A percentile compares a stretch with the other conserved stretches of the same genome.
These are phyloP conservation scores for Plebejus anna DNA, from an alignment of 2,888 invertebrate species.

Conservation along the genomic window DNA sequence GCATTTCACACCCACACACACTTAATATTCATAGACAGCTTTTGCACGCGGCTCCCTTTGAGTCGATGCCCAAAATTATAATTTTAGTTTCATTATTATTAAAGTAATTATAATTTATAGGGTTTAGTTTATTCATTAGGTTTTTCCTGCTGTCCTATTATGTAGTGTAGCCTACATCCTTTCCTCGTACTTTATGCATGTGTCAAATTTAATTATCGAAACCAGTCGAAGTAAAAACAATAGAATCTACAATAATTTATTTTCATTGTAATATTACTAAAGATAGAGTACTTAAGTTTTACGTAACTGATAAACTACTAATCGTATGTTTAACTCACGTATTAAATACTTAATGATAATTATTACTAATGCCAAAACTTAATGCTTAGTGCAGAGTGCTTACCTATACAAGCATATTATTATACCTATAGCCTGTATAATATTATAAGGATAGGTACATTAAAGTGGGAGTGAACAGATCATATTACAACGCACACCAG, in stretches of 20 bases:
- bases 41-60: not conserved
- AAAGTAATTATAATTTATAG: no score
- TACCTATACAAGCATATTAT: no score
- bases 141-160: no score
- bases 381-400: no score
- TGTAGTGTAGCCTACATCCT: not conserved
- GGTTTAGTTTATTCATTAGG: no score
- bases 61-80: not conserved
- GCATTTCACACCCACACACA: not conserved
- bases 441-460: constrained; percentile 1
- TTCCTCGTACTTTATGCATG: not conserved
- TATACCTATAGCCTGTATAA: not conserved
- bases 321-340: no score
- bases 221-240: not conserved
- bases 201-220: not conserved
- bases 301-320: no score
- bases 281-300: no score
- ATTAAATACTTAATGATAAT: not conserved
- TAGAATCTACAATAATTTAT: no score
- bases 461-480: not conserved
- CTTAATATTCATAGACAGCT: not conserved
- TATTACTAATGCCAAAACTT: no score
- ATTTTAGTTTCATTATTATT: not conserved
- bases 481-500: not conserved
- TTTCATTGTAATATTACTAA: no score